phyloP scores from a whole-genome alignment of 2,888 invertebrate species.

The Cephus pygmeus region DNA sequence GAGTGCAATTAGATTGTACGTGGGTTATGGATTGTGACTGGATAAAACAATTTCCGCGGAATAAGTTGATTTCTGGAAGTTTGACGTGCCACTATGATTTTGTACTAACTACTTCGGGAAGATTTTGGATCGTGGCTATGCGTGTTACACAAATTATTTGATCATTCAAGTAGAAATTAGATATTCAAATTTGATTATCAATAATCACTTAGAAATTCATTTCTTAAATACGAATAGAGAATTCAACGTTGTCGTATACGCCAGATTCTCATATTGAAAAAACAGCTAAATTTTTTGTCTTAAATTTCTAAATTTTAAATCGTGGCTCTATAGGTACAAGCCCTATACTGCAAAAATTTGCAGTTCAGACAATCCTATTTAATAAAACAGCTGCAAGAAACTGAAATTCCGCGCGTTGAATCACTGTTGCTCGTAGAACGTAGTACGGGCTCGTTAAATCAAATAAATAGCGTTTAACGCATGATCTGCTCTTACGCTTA shows the following conservation, averaged over 20 bases:
- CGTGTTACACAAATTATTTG: not conserved
- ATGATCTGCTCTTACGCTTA: not conserved
- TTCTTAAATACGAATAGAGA: no score
- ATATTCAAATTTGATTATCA: not conserved
- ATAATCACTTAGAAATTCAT: not conserved
- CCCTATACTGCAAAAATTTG: not conserved
- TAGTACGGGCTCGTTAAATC: not conserved
- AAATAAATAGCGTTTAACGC: not conserved
- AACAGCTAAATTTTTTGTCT: not conserved
- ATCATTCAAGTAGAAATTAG: not conserved
- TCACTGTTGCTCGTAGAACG: not conserved
- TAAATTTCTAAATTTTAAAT: no score
- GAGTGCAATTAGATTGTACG: conserved; percentile 32
- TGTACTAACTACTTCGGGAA: not conserved
- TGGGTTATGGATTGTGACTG: not conserved
- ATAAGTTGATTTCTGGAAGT: not conserved
- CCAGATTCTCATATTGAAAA: not conserved
- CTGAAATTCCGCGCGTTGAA: not conserved
- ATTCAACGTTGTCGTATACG: not conserved
- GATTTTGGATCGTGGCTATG: not conserved
- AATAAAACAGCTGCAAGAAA: not conserved
- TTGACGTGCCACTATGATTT: not conserved
- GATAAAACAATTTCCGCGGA: not conserved
- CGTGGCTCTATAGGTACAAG: no score
- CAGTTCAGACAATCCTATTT: not conserved